Conservation (phyloP, 2,888 invertebrate species). For the Acronicta aceris region DNA sequence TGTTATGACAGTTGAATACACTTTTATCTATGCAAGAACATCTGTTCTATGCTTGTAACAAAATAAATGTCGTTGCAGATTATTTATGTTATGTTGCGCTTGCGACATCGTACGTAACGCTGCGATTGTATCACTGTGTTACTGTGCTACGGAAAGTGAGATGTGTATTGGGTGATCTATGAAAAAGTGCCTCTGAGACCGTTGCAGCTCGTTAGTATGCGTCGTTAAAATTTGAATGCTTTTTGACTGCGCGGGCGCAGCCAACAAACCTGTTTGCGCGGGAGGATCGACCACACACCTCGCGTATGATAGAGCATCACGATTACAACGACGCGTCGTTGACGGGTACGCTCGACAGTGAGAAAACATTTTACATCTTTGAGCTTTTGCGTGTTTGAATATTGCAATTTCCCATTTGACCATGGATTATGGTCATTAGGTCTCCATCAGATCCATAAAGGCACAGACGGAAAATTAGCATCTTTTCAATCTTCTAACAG, state of each 20-base stretch:
- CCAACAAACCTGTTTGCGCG: slow-evolving; percentile 76
- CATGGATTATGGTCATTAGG: slow-evolving; percentile 34
- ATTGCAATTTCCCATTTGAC: slow-evolving; percentile 21
- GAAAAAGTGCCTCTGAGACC: slow-evolving; percentile 59
- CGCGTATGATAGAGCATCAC: slow-evolving; percentile 52
- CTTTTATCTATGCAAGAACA: slow-evolving; percentile 76
- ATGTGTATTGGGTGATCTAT: slow-evolving; percentile 72
- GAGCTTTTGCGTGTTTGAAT: slow-evolving; percentile 11
- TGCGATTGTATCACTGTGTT: slow-evolving; percentile 74
- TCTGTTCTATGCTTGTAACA: slow-evolving; percentile 75
- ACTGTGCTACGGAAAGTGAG: slow-evolving; percentile 80
- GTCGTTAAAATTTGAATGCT: slow-evolving; percentile 81
- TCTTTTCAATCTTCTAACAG: too few relatives aligned
- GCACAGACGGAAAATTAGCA: slow-evolving; percentile 17
- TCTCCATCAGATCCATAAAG: slow-evolving; percentile 37
- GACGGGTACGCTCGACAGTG: slow-evolving; percentile 3
- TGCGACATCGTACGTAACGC: slow-evolving; percentile 71
- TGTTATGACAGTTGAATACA: slow-evolving; percentile 72
- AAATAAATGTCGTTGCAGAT: slow-evolving; percentile 78
- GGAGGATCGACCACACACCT: slow-evolving; percentile 73
- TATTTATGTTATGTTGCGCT: slow-evolving; percentile 69
- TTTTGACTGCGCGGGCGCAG: slow-evolving; percentile 73
- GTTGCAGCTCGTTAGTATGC: slow-evolving; percentile 65
- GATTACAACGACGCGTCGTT: slow-evolving; percentile 22
- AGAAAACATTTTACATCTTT: slow-evolving; percentile 8